Percentiles rank a stretch among this genome's conserved stretches.
These are phyloP conservation scores for Salarias fasciatus DNA, from an alignment of 2,797 vertebrate species.

Conservation along the genomic window DNA sequence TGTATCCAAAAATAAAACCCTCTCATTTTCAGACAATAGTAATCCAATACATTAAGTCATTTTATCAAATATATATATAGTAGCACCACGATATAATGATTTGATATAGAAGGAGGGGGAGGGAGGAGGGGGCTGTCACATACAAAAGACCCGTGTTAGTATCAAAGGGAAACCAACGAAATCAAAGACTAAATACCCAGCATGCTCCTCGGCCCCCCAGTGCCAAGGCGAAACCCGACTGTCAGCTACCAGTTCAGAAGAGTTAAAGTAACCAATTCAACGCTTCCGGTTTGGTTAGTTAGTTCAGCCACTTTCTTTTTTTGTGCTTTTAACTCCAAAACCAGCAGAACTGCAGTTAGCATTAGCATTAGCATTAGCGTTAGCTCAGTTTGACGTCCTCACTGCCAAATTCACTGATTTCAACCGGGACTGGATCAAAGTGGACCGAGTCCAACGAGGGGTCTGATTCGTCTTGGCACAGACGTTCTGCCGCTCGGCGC, in stretches of 20 bases:
- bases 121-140: constrained; percentile 84
- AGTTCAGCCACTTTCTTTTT: too few species aligned
- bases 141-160: constrained; percentile 99
- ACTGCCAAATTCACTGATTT: too few species aligned
- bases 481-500: too few species aligned
- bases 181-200: not conserved
- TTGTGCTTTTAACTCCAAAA: too few species aligned
- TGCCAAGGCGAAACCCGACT: not conserved
- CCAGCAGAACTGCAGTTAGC: too few species aligned
- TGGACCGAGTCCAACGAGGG: too few species aligned
- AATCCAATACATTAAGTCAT: constrained; percentile 91
- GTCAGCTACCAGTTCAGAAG: too few species aligned
- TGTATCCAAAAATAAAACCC: constrained; percentile 96
- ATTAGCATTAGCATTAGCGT: too few species aligned
- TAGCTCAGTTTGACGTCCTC: too few species aligned
- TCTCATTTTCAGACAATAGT: constrained; percentile 92
- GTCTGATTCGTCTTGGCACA: not conserved
- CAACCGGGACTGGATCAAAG: too few species aligned
- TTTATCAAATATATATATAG: constrained; percentile 92
- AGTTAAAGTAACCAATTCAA: too few species aligned
- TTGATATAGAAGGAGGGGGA: constrained; percentile 86
- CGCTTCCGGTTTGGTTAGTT: too few species aligned
- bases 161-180: constrained; percentile 79
- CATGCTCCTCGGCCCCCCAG: constrained; percentile 22
- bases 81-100: constrained; percentile 98